These are phyloP conservation scores for Pedicia rivosa DNA, from an alignment of 2,888 invertebrate species.

Conservation along the genomic window DNA sequence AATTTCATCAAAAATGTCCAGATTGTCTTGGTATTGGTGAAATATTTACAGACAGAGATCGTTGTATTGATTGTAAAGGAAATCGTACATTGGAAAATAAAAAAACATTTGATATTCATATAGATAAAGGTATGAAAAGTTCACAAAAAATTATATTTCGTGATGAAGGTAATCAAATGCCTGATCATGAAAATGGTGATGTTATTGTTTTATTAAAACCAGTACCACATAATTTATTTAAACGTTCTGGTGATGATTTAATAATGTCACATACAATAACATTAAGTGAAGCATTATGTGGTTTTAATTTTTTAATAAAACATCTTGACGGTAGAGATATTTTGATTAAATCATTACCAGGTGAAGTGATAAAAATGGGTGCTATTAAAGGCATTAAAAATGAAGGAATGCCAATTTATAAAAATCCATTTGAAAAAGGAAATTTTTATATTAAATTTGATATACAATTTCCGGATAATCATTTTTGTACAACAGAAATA, in stretches of 20 bases:
- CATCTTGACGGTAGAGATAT: constrained; percentile 81
- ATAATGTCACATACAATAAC: constrained; percentile 57
- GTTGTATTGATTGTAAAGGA: constrained; percentile 68
- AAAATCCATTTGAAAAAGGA: constrained; percentile 74
- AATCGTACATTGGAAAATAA: constrained; percentile 69
- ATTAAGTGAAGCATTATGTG: constrained; percentile 81
- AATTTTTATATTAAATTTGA: constrained; percentile 76
- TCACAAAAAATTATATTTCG: constrained; percentile 72
- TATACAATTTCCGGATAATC: constrained; percentile 66
- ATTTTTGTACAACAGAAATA: constrained; percentile 55
- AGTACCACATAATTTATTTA: constrained; percentile 63
- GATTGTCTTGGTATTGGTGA: constrained; percentile 54
- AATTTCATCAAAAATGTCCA: constrained; percentile 39
- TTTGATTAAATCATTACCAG: constrained; percentile 59
- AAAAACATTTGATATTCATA: constrained; percentile 71
- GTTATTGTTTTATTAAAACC: constrained; percentile 74
- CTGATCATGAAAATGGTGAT: constrained; percentile 74
- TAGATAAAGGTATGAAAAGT: constrained; percentile 81
- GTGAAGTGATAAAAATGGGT: constrained; percentile 72
- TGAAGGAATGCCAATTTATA: constrained; percentile 83
- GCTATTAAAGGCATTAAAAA: constrained; percentile 58
- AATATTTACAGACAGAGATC: constrained; percentile 63
- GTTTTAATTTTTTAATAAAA: constrained; percentile 66
- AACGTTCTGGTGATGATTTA: constrained; percentile 59
- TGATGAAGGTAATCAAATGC: constrained; percentile 83